Evolutionary conservation across 2,888 invertebrate genomes (phyloP), one percentile per base, ranked within the genome.

Genomic region (Hesperia comma): DNA sequence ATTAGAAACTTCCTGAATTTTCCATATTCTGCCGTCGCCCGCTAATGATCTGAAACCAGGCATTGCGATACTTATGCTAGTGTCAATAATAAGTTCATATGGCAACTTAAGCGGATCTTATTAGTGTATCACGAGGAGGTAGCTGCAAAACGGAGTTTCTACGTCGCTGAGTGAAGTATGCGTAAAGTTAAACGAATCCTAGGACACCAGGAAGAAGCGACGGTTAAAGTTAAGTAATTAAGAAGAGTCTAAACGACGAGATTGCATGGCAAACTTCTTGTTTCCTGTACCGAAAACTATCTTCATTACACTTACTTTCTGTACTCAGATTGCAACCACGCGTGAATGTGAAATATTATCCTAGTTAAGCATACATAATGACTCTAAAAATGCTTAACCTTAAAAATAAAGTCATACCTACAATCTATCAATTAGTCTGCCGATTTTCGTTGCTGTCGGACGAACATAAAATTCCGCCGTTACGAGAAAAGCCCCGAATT

Each of bases 151-250:
- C 54, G 60, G 60, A 54, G 21, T 15, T 53, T 26, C 41, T 77
- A 72, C 82, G 78, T 80, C 79, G 77, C 71, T 70, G 75, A 69
- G 81, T 85, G 79, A 85, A 83, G 80, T 84, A 87, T 83, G 83
- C 81, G 75, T 80, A 72, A 86, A 88, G 79, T 87, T 84, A 81
- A 86, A 86, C 83, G 83, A 85, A 85, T 81, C 80, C 78, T 75
- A 79, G 79, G 85, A 84, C 85, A 83, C 75, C 75, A 81, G 80
- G 80, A 86, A 84, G 83, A 83, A 79, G 81, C 77, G 77, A 79
- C 75, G 82, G 80, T 81, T 84, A 84, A 92, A 92, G 88, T 92
- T 87, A 86, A 85, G 89, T 87, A 92, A 91, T 92, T 92, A 92
- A 87, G 88, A 87, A 87, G 88, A 83, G 85, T 81, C 85, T 83